Conservation (phyloP, 2,113 vertebrate genomes). For the Reinhardtius hippoglossoides region DNA sequence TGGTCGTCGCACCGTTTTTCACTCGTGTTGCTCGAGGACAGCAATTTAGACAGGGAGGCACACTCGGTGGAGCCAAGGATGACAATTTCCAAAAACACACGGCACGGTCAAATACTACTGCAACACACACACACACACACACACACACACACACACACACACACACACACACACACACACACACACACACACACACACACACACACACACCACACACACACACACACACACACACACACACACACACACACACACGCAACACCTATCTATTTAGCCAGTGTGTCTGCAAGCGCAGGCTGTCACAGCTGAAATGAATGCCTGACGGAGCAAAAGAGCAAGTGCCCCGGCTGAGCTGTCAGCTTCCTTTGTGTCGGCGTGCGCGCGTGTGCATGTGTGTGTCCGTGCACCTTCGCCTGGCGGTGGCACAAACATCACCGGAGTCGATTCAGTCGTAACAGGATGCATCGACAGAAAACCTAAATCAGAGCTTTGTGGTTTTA, state of each 20-base stretch:
- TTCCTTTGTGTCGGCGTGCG: conserved; percentile 14
- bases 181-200: conserved; percentile 16
- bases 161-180: conserved; percentile 3
- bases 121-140: conserved; percentile 8
- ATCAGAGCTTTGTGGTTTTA: conserved; percentile 31
- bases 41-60: conserved; percentile 40
- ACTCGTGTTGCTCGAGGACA: conserved; percentile 51
- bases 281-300: conserved; percentile 72
- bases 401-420: conserved; percentile 33
- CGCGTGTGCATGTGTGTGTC: not conserved
- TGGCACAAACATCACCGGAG: conserved; percentile 53
- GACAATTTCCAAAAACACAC: conserved; percentile 52
- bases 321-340: conserved; percentile 73
- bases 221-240: not conserved
- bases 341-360: conserved; percentile 51
- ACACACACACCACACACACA: conserved; percentile 28
- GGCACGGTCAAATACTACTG: conserved; percentile 41
- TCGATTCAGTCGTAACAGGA: conserved; percentile 27
- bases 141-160: too few relatives aligned
- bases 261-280: conserved; percentile 69
- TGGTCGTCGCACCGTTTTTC: conserved; percentile 40
- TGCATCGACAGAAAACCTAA: conserved; percentile 53
- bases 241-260: conserved; percentile 30
- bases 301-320: conserved; percentile 76
- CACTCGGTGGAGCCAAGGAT: conserved; percentile 38